Evolutionary conservation across 1,140 invertebrate species (phyloP), one percentile per base, ranked within the genome.

Genomic region (Patella vulgata): DNA sequence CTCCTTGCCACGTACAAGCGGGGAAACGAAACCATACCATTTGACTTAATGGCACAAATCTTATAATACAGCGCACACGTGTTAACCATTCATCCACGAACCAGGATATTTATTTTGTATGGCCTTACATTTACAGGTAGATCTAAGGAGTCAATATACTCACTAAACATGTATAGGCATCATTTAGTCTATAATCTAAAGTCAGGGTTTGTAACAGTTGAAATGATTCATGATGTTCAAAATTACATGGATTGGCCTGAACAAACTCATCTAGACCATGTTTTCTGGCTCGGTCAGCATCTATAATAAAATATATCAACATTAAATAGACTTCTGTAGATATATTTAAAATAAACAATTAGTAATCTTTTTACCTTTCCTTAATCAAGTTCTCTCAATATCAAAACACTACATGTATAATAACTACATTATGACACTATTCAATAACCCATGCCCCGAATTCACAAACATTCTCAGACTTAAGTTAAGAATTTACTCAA

Each of bases 211-310:
- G 97, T 42, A 99, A 86, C 48, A 91, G 89, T 80, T 92, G 93
- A 83, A 99, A 99, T 40, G 98, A 85, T 54, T 89, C 89, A 54
- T 95, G 93, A 82, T 99, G 97, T 77, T 97, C 94, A 85, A 95
- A 98, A 83, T 92, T 93, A 80, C 95, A 97, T 3, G 97, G 97
- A 88, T 99, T 96, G 8, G 96, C 96, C 74, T 95, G 95, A 67
- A 99, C 98, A 82, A 93, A 98, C 83, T 99, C 97, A 81, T 99
- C 97, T 94, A 99, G 96, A 33, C 97, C 97, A 85, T 98, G 96
- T 82, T 99, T 99, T 46, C 94, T 89, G 0, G 96, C 96, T 82
- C 96, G 90, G 79, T 99, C 97, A 51, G 96, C 93, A 88, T 98
- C 94, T 84, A 59, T 40, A 71, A 68, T 60, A 48, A 63, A 33